Conservation (phyloP, 1,140 invertebrate species). For the Probaryconus sp. region DNA sequence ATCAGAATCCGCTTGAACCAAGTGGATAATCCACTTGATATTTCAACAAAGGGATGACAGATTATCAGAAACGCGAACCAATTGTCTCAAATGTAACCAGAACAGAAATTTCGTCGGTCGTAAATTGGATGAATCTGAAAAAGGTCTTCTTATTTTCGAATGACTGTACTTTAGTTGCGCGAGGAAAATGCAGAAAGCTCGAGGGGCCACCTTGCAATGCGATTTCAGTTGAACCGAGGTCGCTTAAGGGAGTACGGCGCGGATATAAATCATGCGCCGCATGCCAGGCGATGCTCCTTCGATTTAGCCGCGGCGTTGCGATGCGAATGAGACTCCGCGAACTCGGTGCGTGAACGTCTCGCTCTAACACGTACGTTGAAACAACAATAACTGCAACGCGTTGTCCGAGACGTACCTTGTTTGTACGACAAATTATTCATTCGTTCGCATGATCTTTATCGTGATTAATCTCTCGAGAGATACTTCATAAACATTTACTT, state of each 20-base stretch:
- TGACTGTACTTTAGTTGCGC: constrained; percentile 8
- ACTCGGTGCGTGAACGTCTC: constrained; percentile 14
- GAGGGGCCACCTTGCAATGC: constrained; percentile 52
- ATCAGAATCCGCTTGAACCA: too few species aligned
- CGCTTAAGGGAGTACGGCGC: constrained; percentile 44
- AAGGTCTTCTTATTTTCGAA: too few species aligned
- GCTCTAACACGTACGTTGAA: constrained; percentile 8
- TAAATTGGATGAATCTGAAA: too few species aligned
- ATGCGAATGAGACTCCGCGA: constrained; percentile 44
- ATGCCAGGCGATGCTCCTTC: constrained; percentile 43
- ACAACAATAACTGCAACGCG: constrained; percentile 35
- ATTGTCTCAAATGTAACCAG: too few species aligned
- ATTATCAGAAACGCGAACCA: too few species aligned
- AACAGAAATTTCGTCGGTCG: too few species aligned
- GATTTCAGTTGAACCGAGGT: constrained; percentile 50
- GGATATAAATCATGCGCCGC: constrained; percentile 55
- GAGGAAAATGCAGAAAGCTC: constrained; percentile 53
- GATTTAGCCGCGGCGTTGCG: constrained; percentile 46
- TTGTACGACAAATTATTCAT: constrained; percentile 59
- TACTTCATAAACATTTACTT: constrained; percentile 42
- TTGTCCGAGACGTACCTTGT: constrained; percentile 31
- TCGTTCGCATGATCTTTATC: constrained; percentile 47
- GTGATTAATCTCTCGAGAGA: constrained; percentile 34
- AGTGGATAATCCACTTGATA: too few species aligned
- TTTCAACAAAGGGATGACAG: too few species aligned